Evolutionary conservation across 2,797 vertebrate genomes (phyloP), one percentile per base, ranked within the genome.

Genomic region (Mormyrops boulengeri): DNA sequence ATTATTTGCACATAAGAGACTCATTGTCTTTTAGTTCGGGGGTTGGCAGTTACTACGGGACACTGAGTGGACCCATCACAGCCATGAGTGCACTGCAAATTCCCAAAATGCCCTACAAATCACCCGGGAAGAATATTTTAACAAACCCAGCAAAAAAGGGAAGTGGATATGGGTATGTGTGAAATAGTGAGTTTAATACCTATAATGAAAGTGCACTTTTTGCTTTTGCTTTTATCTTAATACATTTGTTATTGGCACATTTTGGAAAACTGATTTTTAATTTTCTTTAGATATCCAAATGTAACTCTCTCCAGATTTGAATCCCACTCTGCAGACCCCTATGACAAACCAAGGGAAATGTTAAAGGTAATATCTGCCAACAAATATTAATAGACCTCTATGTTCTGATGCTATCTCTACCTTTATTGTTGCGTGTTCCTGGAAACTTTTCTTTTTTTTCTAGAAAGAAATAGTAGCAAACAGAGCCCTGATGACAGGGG

Each of bases 61-160:
- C 97, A 26, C 92, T 98, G 38, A 95, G 96, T 49, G 97, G 97
- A 44, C 95, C 97, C 0, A 2, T 95, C 7, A 90, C 95, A 26
- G 96, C 95, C 90, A 96, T 98, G 94, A 98, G 97, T 91, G 91
- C 94, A 0, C 90, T 96, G 88, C 26, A 52, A 6, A 94, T 92
- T 89, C 89, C 93, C 73, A 95, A 19, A 84, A 95, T 94, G 88
- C 91, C 91, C 17, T 95, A 95, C 38, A 38, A 92, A 90, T 90
- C 95, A 69, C 95, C 96, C 87, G 96, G 96, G 57, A 98, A 96
- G 93, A 98, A 98, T 92, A 91, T 98, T 34, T 94, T 96, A 91
- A 97, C 97, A 87, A 97, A 91, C 91, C 97, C 97, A 38, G 93
- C 95, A 50, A 98, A 98, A 93, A 97, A 95, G 90, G 97, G 97